phyloP scores from a whole-genome alignment of 2,888 invertebrate genomes.

The Allygus modestus region DNA sequence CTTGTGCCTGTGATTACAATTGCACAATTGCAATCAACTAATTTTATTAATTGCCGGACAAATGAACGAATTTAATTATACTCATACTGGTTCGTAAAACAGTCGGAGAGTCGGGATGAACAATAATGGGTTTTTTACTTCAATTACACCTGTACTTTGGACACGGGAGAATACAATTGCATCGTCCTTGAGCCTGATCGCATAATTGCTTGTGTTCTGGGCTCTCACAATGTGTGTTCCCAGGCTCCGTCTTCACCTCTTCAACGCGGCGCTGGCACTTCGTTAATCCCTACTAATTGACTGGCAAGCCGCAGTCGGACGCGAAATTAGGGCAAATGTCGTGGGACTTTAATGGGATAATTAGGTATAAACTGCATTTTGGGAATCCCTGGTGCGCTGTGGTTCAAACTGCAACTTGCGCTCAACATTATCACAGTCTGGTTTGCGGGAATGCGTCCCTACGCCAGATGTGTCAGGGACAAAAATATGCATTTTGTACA shows the following conservation, averaged over 20 bases:
- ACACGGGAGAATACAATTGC: background rate
- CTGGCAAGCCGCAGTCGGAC: background rate
- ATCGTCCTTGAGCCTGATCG: background rate
- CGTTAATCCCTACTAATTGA: slow-evolving; percentile 3
- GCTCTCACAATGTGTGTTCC: background rate
- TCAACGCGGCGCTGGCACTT: background rate
- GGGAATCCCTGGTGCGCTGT: background rate
- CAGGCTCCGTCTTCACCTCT: background rate
- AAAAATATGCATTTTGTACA: too few relatives aligned
- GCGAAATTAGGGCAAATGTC: background rate
- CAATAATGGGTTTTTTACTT: background rate
- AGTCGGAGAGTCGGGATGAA: background rate
- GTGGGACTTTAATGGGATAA: background rate
- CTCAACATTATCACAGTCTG: background rate
- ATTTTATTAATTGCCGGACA: too few relatives aligned
- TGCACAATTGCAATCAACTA: too few relatives aligned
- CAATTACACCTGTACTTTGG: slow-evolving; percentile 1
- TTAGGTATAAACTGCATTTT: slow-evolving; percentile 30
- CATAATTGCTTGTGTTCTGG: background rate
- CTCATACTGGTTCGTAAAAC: too few relatives aligned
- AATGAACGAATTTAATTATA: too few relatives aligned
- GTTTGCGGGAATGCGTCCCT: too few relatives aligned
- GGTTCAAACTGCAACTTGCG: background rate
- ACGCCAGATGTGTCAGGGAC: too few relatives aligned
- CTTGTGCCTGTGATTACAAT: too few relatives aligned